A percentile compares a stretch with the other conserved stretches of the same genome.
Conservation (phyloP, 2,113 vertebrate genomes). For the Hippocampus abdominalis region DNA sequence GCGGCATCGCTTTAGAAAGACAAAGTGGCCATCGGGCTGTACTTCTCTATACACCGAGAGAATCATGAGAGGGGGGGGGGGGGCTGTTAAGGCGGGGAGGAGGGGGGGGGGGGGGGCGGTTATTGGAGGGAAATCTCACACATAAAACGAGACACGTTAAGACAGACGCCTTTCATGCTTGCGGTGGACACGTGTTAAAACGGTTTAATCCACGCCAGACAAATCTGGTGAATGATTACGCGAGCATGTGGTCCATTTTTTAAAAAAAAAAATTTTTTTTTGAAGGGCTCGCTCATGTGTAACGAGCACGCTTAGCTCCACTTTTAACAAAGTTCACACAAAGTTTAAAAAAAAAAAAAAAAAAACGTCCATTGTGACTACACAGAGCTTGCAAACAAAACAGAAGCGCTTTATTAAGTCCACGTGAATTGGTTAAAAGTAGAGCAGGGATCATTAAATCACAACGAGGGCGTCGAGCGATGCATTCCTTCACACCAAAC, state of each 20-base stretch:
- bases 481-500: slow-evolving; percentile 61
- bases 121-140: background rate
- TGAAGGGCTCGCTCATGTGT: slow-evolving; percentile 47
- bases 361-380: background rate
- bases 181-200: background rate
- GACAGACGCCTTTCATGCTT: background rate
- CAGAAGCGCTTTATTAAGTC: background rate
- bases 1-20: slow-evolving; percentile 56
- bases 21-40: slow-evolving; percentile 32
- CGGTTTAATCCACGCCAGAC: slow-evolving; percentile 11
- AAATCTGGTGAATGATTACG: slow-evolving; percentile 53
- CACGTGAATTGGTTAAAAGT: background rate
- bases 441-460: background rate
- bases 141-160: background rate
- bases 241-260: slow-evolving; percentile 51
- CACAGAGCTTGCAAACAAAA: background rate
- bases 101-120: background rate
- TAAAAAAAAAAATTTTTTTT: no score
- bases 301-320: background rate
- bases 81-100: background rate
- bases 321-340: no score
- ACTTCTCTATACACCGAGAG: background rate
- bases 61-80: background rate
- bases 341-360: background rate
- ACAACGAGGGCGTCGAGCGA: slow-evolving; percentile 31